Base-by-base conservation (phyloP, 1,140 invertebrate genomes). In the Solen grandis region DNA sequence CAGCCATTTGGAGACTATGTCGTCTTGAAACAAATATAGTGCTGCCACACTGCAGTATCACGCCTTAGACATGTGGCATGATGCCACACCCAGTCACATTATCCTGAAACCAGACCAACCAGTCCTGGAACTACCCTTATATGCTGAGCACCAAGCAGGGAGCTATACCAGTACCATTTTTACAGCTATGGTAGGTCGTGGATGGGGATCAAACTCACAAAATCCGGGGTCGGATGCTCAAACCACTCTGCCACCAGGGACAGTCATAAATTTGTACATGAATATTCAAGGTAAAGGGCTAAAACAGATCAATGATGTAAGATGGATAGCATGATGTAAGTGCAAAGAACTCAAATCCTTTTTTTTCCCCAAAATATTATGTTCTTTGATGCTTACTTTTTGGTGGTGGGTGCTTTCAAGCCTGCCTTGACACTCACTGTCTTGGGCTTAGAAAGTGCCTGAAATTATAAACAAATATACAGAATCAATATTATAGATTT, bases 391-490 rank as follows among this genome's bases (percentile, higher is more conserved):
- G 19, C 52, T 69, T 78, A 68, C 75, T 60, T 60, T 60, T 73
- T 73, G 8, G 25, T 46, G 27, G 54, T 36, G 68, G 75, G 29
- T 27, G 52, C 35, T 69, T 78, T 78, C 2, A 78, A 36, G 13
- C 75, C 75, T 10, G 65, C 36, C 31, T 78, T 78, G 14, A 78
- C 75, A 78, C 75, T 78, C 0, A 78, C 65, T 38, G 75, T 55
- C 35, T 78, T 78, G 22, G 75, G 65, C 50, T 77, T 78, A n/a
- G 33, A 38, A 25, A 59, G 31, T 10, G 10, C 31, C 75, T 69
- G 54, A 62, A 75, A 63, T 19, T 55, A 31, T 62, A 50, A 52
- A 65, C 2, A 16, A 65, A 76, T 27, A 27, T 46, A 19, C 41
- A 46, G 8, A 10, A 46, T 46, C 41, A 46, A 46, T 46, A 19